Evolutionary conservation across 2,113 vertebrate species (phyloP).

Genomic region (Sitta europaea): DNA sequence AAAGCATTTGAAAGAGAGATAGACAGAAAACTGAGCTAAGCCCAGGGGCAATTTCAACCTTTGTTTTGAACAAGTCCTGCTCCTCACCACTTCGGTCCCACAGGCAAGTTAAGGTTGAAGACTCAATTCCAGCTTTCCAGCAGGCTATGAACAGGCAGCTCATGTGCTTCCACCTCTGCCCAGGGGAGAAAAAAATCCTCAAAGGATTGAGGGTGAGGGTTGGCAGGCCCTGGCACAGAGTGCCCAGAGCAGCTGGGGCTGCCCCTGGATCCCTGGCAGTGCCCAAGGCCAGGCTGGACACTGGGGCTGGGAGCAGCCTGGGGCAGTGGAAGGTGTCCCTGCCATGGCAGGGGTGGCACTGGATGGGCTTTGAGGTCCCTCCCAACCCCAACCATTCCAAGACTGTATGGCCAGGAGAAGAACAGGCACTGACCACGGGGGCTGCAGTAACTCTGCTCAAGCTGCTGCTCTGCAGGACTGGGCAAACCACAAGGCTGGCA

Average conservation of each 20-base stretch:
- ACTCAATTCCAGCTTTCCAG: not conserved
- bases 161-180: not conserved
- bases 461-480: not conserved
- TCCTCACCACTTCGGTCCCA: not conserved
- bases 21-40: not conserved
- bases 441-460: not conserved
- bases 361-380: not conserved
- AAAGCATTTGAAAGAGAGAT: not conserved
- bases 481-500: not conserved
- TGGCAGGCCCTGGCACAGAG: not conserved
- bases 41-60: not conserved
- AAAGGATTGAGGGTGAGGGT: not conserved
- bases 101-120: not conserved
- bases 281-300: fast-evolving
- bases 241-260: not conserved
- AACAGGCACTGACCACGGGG: fast-evolving
- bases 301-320: fast-evolving
- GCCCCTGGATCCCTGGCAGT: not conserved
- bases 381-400: not conserved
- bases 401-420: not conserved
- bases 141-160: not conserved
- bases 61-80: not conserved
- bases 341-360: not conserved
- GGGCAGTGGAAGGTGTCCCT: not conserved
- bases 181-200: not conserved